Base-by-base conservation (phyloP, 2,113 vertebrate species). In the Dasypus novemcinctus region DNA sequence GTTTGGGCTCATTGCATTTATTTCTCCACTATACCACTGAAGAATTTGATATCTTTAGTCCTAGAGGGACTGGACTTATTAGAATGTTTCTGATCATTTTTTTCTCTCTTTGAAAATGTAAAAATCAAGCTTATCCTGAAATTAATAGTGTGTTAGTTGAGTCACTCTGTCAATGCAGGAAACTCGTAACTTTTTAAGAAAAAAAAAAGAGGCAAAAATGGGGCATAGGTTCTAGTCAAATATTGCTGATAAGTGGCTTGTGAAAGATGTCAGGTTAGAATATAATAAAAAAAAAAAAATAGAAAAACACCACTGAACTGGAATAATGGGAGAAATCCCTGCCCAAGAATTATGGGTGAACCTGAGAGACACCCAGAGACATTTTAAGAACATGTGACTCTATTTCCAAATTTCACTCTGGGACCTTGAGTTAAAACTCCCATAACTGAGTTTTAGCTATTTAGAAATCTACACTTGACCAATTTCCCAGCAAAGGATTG, bases 381-480 rank as follows among this genome's bases (percentile, higher is more conserved):
- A 59, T 79, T 93, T 82, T 61, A 95, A 87, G 43, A n/a, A 5
- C 9, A 63, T 63, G 46, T 38, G 12, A 12, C 61, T 72, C 38
- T 54, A 54, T 8, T 68, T 15, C 12, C 10, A 74, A 43, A 7
- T 80, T 90, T 93, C 18, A 31, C 13, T 92, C 23, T 63, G 25
- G 5, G 25, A 12, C 9, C 21, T 82, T 18, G 3, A 74, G 41
- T 93, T 84, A 74, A 72, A 71, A 78, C 27, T 87, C 6, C 23
- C 61, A n/a, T 72, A 38, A 71, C 75, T 71, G 43, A 78, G 14
- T 84, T 95, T 90, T 11, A 68, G 17, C 20, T 87, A 41, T 84
- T 89, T 85, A 93, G 61, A 93, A 95, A 95, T 87, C 12, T 87
- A 92, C 38, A 59, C 79, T 29, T 84, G 46, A 38, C 33, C 66